Conservation (phyloP, 2,888 invertebrate genomes). For the Leucozona laternaria region DNA sequence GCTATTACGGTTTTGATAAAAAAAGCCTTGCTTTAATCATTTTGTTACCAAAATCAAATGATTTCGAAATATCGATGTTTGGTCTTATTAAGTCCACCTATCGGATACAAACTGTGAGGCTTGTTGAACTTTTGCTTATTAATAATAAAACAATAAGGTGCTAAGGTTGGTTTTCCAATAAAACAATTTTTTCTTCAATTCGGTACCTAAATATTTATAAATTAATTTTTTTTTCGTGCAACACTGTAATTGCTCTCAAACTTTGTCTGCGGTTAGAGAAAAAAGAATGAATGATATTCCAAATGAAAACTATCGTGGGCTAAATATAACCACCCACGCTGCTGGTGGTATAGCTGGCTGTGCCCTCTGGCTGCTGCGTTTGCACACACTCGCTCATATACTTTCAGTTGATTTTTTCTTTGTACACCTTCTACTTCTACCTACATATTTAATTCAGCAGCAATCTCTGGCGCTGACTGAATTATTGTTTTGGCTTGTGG, state of each 20-base stretch:
- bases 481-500: constrained; percentile 42
- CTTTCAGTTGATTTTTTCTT: constrained; percentile 12
- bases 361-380: constrained; percentile 48
- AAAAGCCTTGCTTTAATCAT: too few species aligned
- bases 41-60: too few species aligned
- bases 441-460: constrained; percentile 16
- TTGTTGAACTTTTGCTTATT: too few species aligned
- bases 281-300: constrained; percentile 49
- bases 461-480: constrained; percentile 28
- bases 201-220: background rate
- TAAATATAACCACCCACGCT: constrained; percentile 74
- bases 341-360: constrained; percentile 18
- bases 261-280: constrained; percentile 43
- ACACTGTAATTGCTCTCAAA: constrained; percentile 20
- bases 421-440: constrained; percentile 10
- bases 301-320: constrained; percentile 69
- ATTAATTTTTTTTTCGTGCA: background rate
- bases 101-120: too few species aligned
- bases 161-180: too few species aligned
- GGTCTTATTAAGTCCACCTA: too few species aligned
- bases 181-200: background rate
- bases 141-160: too few species aligned
- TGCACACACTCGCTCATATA: constrained; percentile 50
- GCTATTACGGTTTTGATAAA: too few species aligned
- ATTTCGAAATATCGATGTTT: too few species aligned